Conservation (phyloP, 2,797 vertebrate species). For the Falco naumanni region DNA sequence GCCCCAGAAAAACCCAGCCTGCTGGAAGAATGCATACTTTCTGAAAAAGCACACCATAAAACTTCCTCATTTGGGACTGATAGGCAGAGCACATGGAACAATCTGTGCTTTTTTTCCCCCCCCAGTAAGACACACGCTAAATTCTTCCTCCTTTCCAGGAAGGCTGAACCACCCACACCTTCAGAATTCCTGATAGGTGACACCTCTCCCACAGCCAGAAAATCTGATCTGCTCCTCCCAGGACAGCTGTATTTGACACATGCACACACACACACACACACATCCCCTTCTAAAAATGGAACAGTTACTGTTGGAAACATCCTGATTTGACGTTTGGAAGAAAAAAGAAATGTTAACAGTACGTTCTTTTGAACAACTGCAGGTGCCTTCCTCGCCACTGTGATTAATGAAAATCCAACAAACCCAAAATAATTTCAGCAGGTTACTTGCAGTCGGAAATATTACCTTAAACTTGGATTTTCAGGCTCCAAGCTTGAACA, state of each 20-base stretch:
- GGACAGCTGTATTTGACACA: neutral
- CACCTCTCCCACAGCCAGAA: neutral
- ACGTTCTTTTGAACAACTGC: neutral
- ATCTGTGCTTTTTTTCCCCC: neutral
- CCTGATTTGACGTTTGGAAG: neutral
- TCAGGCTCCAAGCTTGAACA: neutral
- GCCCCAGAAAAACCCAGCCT: neutral
- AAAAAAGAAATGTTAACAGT: neutral
- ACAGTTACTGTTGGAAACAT: neutral
- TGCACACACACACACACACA: too few relatives aligned
- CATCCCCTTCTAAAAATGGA: neutral
- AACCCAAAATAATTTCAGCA: neutral
- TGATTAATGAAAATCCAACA: neutral
- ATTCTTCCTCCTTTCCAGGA: slow-evolving; percentile 16
- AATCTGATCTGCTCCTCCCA: neutral
- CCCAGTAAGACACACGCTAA: neutral
- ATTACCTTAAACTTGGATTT: neutral
- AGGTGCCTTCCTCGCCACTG: neutral
- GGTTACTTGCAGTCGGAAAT: neutral
- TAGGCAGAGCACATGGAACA: neutral
- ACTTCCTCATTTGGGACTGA: neutral
- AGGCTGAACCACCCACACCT: slow-evolving; percentile 41
- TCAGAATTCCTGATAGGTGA: slow-evolving; percentile 10
- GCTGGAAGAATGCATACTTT: neutral
- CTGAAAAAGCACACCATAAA: neutral